phyloP scores from a whole-genome alignment of 2,113 vertebrate genomes.

The Vidua chalybeata region DNA sequence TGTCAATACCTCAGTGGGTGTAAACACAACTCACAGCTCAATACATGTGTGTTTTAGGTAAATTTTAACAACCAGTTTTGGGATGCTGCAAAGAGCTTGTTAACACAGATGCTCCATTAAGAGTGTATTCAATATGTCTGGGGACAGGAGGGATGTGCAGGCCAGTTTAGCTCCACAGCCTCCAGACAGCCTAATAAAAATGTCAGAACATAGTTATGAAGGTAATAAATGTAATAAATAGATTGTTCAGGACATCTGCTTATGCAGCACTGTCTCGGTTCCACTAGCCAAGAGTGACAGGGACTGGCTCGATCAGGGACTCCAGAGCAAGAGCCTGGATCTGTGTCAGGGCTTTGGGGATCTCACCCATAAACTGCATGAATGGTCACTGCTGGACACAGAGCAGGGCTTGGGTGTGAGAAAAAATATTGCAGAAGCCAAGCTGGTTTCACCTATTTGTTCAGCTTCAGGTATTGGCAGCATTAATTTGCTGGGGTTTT shows the following conservation, averaged over 20 bases:
- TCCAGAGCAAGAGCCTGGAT: not conserved
- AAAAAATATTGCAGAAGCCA: not conserved
- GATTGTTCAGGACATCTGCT: not conserved
- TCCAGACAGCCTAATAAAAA: slow-evolving; percentile 13
- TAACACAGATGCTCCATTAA: not conserved
- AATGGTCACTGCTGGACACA: not conserved
- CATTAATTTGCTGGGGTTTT: not conserved
- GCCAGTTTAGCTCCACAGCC: not conserved
- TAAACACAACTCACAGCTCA: not conserved
- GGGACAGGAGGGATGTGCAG: not conserved
- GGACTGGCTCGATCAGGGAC: not conserved
- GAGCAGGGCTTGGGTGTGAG: not conserved
- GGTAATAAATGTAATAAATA: slow-evolving; percentile 26
- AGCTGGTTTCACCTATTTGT: not conserved
- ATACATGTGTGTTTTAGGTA: not conserved
- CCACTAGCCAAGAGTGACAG: not conserved
- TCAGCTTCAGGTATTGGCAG: not conserved
- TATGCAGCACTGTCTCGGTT: not conserved
- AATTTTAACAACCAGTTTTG: not conserved
- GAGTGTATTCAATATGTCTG: not conserved
- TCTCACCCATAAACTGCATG: not conserved
- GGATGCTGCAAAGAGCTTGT: not conserved
- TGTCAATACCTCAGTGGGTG: not conserved
- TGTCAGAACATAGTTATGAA: not conserved
- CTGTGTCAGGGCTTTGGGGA: not conserved